Percentiles rank a stretch among this genome's conserved stretches.
Conservation (phyloP, 2,888 invertebrate genomes). For the Pyrrhia umbra region DNA sequence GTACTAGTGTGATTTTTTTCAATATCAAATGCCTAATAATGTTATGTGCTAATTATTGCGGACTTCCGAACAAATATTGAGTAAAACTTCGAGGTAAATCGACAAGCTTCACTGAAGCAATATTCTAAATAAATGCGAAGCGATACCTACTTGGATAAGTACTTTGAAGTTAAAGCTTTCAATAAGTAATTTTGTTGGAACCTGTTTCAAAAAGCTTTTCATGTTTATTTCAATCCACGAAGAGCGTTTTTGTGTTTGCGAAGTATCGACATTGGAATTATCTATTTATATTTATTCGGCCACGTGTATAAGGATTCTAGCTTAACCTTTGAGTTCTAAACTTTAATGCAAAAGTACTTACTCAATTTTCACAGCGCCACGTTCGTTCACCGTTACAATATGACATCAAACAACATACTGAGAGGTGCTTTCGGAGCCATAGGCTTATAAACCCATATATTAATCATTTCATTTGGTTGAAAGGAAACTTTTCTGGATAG, state of each 20-base stretch:
- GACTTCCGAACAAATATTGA: slow-evolving; percentile 57
- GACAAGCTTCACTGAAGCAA: neutral
- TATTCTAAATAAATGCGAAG: slow-evolving; percentile 5
- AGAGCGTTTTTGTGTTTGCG: neutral
- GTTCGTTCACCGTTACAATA: slow-evolving; percentile 35
- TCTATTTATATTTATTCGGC: neutral
- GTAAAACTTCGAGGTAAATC: slow-evolving; percentile 8
- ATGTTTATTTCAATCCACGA: neutral
- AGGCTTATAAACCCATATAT: slow-evolving; percentile 62
- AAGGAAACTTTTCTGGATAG: slow-evolving; percentile 70
- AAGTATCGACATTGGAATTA: neutral
- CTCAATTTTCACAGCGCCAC: slow-evolving; percentile 35
- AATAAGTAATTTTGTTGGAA: neutral
- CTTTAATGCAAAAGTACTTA: slow-evolving; percentile 46
- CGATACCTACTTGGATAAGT: neutral
- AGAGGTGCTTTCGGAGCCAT: slow-evolving; percentile 22
- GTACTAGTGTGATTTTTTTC: slow-evolving; percentile 53
- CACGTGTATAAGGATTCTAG: neutral
- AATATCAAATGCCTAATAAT: slow-evolving; percentile 54
- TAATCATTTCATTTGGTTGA: slow-evolving; percentile 61
- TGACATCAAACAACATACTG: slow-evolving; percentile 59
- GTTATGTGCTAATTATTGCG: slow-evolving; percentile 42
- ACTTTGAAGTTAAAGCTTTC: slow-evolving; percentile 12
- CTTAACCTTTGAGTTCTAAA: slow-evolving; percentile 5
- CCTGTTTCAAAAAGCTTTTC: neutral